Evolutionary conservation across 2,113 vertebrate species (phyloP).

Genomic region (Antechinus stuartii): DNA sequence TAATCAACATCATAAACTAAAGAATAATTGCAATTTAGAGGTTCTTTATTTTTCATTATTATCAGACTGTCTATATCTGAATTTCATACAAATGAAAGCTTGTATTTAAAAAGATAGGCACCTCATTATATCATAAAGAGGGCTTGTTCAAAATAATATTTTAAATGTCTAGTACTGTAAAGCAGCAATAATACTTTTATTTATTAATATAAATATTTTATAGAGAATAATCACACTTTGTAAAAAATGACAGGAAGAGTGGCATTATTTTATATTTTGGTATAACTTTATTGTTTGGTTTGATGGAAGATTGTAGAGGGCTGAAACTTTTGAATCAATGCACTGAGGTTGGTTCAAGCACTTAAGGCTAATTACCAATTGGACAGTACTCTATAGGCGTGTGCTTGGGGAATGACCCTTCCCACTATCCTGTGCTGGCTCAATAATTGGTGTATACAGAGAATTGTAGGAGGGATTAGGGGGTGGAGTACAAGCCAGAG

Average conservation of each 20-base stretch:
- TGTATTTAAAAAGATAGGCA: neutral
- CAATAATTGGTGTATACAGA: too few species aligned
- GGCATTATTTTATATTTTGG: neutral
- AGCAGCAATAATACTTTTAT: neutral
- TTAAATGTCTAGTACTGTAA: neutral
- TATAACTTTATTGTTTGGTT: neutral
- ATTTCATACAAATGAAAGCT: neutral
- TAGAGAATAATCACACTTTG: neutral
- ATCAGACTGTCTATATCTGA: neutral
- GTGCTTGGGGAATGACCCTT: too few species aligned
- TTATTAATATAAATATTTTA: neutral
- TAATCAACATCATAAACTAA: neutral
- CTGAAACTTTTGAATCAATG: too few species aligned
- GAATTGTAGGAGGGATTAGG: too few species aligned
- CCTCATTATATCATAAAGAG: neutral
- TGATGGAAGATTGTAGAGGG: neutral
- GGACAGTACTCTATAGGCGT: too few species aligned
- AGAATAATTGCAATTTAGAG: neutral
- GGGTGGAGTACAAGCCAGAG: too few species aligned
- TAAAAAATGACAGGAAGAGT: neutral
- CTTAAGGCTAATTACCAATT: too few species aligned
- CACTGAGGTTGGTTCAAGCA: too few species aligned
- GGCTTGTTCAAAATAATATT: neutral
- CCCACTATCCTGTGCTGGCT: too few species aligned
- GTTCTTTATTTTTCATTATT: neutral